A percentile compares a stretch with the other conserved stretches of the same genome.
Evolutionary conservation across 2,888 invertebrate species (phyloP).

Genomic region (Chloromyia formosa): DNA sequence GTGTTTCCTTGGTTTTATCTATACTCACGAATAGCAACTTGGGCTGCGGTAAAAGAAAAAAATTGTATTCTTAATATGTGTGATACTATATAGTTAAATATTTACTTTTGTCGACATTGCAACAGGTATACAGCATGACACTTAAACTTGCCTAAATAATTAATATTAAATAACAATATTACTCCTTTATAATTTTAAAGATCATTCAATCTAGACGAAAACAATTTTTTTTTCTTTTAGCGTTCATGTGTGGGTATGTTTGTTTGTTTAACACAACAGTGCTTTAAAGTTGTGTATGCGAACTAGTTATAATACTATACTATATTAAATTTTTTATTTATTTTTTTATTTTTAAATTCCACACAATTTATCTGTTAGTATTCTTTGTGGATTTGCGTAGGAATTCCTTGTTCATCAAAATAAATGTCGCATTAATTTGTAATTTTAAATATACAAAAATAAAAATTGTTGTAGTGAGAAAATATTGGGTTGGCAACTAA

Average conservation of each 20-base stretch:
- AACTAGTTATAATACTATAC: too few species aligned
- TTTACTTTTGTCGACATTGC: slow-evolving; percentile 5
- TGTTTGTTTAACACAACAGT: not conserved
- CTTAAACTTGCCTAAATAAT: not conserved
- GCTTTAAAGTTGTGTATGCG: not conserved
- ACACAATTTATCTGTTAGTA: too few species aligned
- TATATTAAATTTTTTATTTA: not conserved
- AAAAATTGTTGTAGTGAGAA: too few species aligned
- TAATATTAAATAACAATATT: slow-evolving; percentile 41
- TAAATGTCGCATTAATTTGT: not conserved
- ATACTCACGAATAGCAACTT: slow-evolving; percentile 49
- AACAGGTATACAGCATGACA: not conserved
- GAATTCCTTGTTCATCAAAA: too few species aligned
- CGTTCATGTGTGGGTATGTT: not conserved
- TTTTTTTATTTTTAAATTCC: slow-evolving; percentile 5
- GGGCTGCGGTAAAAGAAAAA: slow-evolving; percentile 47
- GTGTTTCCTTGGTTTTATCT: not conserved
- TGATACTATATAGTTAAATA: not conserved
- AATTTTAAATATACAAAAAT: not conserved
- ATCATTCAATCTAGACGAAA: slow-evolving; percentile 21
- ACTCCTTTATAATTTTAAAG: slow-evolving; percentile 20
- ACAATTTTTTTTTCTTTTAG: not conserved
- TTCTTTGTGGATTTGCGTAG: too few species aligned
- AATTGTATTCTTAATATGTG: slow-evolving; percentile 9
- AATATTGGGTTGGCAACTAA: too few species aligned